Evolutionary conservation across 1,140 invertebrate species (phyloP), one percentile per base, ranked within the genome.

Genomic region (Drosophila albomicans): DNA sequence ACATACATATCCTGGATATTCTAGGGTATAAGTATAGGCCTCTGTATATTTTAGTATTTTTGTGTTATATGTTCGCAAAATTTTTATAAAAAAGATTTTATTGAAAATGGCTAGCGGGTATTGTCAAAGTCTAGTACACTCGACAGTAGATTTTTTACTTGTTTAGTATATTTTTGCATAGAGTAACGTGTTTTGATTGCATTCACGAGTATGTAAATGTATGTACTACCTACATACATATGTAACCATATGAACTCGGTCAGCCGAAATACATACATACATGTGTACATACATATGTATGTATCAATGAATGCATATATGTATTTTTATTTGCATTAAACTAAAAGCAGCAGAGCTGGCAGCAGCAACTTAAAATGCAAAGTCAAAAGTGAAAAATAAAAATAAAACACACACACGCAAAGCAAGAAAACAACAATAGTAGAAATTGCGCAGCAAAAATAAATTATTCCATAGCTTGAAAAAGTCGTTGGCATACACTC

Each of bases 361-460:
- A 10, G 25, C 11, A 41, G 38, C 64, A 48, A 46, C 3, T 54
- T 38, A 6, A 84, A 72, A 68, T 63, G 58, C 63, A 56, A 71
- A 61, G 58, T 48, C 45, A 57, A 71, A 69, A 66, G 13, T 72
- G 69, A 74, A 75, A 49, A 66, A 57, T 76, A 75, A 65, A 56
- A 75, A 75, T 65, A 75, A 79, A 70, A 80, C 66, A 73, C 54
- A 59, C 52, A 38, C 35, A 43, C 41, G 46, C 25, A 73, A 67
- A 48, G 49, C 32, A 75, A 64, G 59, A 56, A 48, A 63, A 51
- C 49, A 63, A 35, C 43, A 43, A 84, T 87, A 77, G 68, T 63
- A 89, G 85, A 88, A 88, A 88, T 88, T 88, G 84, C 84, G 84
- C 84, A 88, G 84, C 75, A 80, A 72, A 87, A 81, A 67, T 52